Base-by-base conservation (phyloP, 1,140 invertebrate genomes). In the Drosophila ogumai region DNA sequence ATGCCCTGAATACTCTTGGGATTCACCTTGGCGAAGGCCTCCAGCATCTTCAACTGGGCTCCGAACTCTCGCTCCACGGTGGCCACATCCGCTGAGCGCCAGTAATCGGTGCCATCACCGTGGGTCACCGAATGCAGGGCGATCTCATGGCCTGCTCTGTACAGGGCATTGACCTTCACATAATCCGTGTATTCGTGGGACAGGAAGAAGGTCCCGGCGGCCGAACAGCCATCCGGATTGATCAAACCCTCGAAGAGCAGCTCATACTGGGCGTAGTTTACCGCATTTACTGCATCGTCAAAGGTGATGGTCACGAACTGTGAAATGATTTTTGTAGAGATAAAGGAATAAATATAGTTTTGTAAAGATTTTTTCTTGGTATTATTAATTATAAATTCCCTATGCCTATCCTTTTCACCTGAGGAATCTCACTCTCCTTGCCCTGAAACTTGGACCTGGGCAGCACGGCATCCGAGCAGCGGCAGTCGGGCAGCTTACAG, bases 181-280 rank as follows among this genome's bases (percentile, higher is more conserved):
- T 96, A 96, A 91, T 96, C 94, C 1, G 95, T 96, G 80, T 95
- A 96, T 67, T 96, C 95, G 75, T 96, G 95, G 10, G 94, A 94
- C 9, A 96, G 92, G 82, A 95, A 96, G 91, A 95, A 95, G 0
- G 96, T 96, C 17, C 93, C 93, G 6, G 93, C 91, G 1, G 94
- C 93, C 0, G 94, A 93, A 74, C 96, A 96, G 10, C 94, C 94
- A 92, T 97, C 95, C 1, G 94, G 94, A 93, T 95, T 94, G 41
- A 28, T 84, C 3, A 95, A 90, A 8, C 93, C 93, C 49, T 94
- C 93, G 46, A 96, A 94, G 2, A 95, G 81, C 34, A 94, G 81
- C 25, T 94, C 90, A 82, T 96, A 96, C 32, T 95, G 94, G 9
- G 94, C 92, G 58, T 94, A 95, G 88, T 96, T 96, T 1, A 94